phyloP scores from a whole-genome alignment of 2,888 invertebrate species.

The Drosophila ochracea region DNA sequence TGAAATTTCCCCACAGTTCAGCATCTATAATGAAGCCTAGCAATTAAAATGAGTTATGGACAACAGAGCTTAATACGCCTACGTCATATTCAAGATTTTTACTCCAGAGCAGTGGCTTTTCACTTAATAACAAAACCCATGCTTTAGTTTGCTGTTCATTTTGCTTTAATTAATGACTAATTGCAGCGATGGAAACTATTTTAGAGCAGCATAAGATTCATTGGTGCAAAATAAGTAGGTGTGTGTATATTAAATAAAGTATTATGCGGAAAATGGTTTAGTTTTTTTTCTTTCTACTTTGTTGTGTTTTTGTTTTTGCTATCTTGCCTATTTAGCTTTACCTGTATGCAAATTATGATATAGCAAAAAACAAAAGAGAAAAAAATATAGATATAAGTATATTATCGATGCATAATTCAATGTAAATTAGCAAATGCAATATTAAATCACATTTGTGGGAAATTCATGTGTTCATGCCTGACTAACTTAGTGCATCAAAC shows the following conservation, averaged over 20 bases:
- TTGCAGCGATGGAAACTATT: conserved; percentile 17
- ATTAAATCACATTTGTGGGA: conserved; percentile 43
- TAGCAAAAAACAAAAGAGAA: not conserved
- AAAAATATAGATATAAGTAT: not conserved
- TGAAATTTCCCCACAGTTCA: conserved; percentile 24
- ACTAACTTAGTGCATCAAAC: conserved; percentile 2
- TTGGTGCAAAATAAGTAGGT: conserved; percentile 5
- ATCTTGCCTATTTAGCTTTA: conserved; percentile 7
- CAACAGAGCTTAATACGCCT: not conserved
- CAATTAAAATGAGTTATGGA: conserved; percentile 31
- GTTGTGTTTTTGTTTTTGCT: conserved; percentile 3
- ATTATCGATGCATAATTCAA: conserved; percentile 40
- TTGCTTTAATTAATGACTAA: conserved; percentile 40
- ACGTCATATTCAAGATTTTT: conserved; percentile 45
- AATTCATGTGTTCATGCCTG: conserved; percentile 17
- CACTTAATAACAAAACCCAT: conserved; percentile 26
- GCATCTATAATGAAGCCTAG: conserved; percentile 10
- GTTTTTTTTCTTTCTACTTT: conserved; percentile 13
- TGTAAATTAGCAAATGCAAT: conserved; percentile 46
- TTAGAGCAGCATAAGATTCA: conserved; percentile 16
- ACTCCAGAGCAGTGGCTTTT: conserved; percentile 3
- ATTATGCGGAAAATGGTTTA: conserved; percentile 21
- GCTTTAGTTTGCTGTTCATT: conserved; percentile 23
- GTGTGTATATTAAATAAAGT: conserved; percentile 14
- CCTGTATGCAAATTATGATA: conserved; percentile 43